Conservation (phyloP, 2,113 vertebrate genomes). For the Megaceryle torquata region DNA sequence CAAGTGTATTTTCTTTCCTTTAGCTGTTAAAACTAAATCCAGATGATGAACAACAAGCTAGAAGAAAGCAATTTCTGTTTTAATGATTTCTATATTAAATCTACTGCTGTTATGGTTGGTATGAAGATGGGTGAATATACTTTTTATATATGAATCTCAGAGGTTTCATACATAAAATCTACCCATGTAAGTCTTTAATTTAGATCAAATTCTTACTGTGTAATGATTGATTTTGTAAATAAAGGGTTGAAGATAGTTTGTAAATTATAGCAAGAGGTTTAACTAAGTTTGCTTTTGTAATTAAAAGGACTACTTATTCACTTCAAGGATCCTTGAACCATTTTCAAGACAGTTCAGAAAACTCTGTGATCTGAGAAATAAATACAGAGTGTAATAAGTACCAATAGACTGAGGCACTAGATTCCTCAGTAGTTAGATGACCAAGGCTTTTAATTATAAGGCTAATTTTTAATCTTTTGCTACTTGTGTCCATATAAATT, state of each 20-base stretch:
- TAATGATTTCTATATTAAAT: background rate
- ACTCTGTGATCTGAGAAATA: background rate
- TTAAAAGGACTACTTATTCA: background rate
- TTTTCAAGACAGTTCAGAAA: constrained; percentile 19
- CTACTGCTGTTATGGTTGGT: background rate
- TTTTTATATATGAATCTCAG: background rate
- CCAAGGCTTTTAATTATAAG: background rate
- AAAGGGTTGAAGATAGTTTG: background rate
- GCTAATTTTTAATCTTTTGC: background rate
- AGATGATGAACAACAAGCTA: background rate
- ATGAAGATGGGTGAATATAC: background rate
- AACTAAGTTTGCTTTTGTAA: constrained; percentile 22
- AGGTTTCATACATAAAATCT: background rate
- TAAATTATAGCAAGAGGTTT: background rate
- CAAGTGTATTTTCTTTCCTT: background rate
- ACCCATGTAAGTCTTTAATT: background rate
- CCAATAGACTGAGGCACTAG: background rate
- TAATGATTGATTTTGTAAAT: constrained; percentile 17
- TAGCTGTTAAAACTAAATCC: background rate
- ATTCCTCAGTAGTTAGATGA: background rate
- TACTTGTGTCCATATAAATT: background rate
- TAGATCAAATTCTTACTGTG: background rate
- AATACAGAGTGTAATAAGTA: background rate
- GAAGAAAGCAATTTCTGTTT: background rate
- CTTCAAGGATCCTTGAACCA: background rate